Evolutionary conservation across 2,888 invertebrate genomes (phyloP).

Genomic region (Cryptophagus acutangulus): DNA sequence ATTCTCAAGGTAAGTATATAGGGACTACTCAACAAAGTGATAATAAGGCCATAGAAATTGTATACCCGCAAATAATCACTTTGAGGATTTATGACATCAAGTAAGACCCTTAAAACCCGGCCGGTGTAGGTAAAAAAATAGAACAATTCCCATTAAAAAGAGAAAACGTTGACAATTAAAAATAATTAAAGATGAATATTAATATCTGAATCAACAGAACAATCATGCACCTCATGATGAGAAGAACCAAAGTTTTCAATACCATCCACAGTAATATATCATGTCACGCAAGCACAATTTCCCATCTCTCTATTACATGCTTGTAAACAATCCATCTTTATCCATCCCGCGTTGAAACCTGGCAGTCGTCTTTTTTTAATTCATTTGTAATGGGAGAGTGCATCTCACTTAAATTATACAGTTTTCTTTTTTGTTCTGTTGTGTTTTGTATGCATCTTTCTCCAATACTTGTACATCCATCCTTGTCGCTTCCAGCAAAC

Average conservation of each 20-base stretch:
- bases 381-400: conserved; percentile 34
- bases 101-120: no score
- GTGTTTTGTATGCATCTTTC: conserved; percentile 22
- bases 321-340: conserved; percentile 1
- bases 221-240: no score
- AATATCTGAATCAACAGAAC: no score
- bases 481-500: conserved; percentile 14
- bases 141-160: no score
- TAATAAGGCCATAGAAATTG: no score
- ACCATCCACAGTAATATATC: no score
- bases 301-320: conserved; percentile 15
- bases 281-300: conserved; percentile 28
- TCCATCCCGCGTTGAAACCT: conserved; percentile 7
- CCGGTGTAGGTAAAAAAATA: no score
- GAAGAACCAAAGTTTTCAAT: no score
- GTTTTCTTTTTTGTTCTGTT: conserved; percentile 21
- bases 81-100: conserved; percentile 1
- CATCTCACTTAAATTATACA: conserved; percentile 35
- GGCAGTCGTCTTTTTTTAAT: conserved; percentile 30
- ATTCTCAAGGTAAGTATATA: no score
- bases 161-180: no score
- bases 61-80: conserved; percentile 5
- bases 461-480: conserved; percentile 10
- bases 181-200: no score
- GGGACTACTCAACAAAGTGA: no score